These are phyloP conservation scores for Euthynnus affinis DNA, from an alignment of 2,797 vertebrate genomes.

Conservation along the genomic window DNA sequence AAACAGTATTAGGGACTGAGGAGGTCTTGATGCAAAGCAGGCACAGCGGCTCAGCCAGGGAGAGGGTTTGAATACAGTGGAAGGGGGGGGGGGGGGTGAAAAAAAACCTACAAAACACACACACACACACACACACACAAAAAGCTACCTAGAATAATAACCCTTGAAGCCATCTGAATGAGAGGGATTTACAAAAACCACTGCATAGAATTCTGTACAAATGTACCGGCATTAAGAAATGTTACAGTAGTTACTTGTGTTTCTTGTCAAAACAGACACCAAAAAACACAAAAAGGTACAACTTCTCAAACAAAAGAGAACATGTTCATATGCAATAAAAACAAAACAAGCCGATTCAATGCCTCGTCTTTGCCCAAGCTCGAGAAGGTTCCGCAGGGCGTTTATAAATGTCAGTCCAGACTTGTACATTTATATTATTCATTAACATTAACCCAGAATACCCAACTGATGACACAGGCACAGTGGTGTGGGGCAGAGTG, in stretches of 20 bases:
- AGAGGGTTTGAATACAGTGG: conserved; percentile 30
- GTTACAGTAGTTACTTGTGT: not conserved
- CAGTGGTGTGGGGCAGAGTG: conserved; percentile 62
- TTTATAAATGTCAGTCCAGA: conserved; percentile 57
- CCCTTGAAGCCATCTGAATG: not conserved
- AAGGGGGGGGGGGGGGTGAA: conserved; percentile 24
- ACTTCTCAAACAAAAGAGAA: conserved; percentile 12
- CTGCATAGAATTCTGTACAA: not conserved
- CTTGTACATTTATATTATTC: conserved; percentile 63
- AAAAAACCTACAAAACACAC: not conserved
- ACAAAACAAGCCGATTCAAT: conserved; percentile 25
- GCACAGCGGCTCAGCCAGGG: conserved; percentile 34
- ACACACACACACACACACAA: not conserved
- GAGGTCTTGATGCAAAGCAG: conserved; percentile 67
- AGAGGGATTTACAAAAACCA: conserved; percentile 13
- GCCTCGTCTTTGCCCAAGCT: conserved; percentile 14
- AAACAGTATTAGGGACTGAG: conserved; percentile 31
- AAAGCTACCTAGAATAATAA: conserved; percentile 21
- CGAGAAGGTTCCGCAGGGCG: conserved; percentile 25
- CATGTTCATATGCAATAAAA: conserved; percentile 11
- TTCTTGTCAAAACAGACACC: not conserved
- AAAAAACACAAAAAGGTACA: not conserved
- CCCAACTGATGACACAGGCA: conserved; percentile 46
- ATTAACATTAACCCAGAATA: conserved; percentile 68
- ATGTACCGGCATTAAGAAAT: not conserved